phyloP scores from a whole-genome alignment of 2,797 vertebrate genomes.

The Anniella stebbinsi region DNA sequence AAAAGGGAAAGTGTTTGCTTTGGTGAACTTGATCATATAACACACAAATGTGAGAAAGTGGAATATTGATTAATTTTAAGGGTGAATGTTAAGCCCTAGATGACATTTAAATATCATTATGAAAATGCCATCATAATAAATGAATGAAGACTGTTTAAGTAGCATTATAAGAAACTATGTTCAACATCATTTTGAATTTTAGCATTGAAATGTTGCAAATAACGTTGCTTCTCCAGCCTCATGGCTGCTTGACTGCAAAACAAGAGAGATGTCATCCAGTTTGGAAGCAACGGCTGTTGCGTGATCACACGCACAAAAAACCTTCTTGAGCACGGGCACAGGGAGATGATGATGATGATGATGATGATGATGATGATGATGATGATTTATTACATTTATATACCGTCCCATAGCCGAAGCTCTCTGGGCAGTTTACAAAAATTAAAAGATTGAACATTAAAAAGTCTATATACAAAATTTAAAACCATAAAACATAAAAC shows the following conservation, averaged over 20 bases:
- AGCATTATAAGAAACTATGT: slow-evolving; percentile 7
- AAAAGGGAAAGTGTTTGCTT: not conserved
- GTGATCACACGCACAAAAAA: not conserved
- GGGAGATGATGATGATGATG: too few species aligned
- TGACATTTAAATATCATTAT: not conserved
- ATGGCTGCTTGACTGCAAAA: not conserved
- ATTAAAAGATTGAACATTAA: too few species aligned
- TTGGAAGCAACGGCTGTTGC: not conserved
- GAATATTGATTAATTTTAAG: not conserved
- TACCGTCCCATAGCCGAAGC: too few species aligned
- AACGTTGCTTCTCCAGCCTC: not conserved
- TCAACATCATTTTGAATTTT: not conserved
- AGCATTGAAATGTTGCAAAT: not conserved
- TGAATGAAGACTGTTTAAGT: slow-evolving; percentile 24
- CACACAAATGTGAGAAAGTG: not conserved
- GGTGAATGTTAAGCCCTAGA: slow-evolving; percentile 12
- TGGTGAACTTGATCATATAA: not conserved
- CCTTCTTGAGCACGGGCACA: not conserved
- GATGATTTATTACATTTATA: too few species aligned
- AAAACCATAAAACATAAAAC: too few species aligned
- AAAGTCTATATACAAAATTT: too few species aligned
- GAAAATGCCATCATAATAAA: not conserved
- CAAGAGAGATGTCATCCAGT: not conserved
- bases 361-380: too few species aligned
- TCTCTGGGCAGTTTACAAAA: too few species aligned